A percentile compares a stretch with the other conserved stretches of the same genome.
Conservation (phyloP, 2,797 vertebrate genomes). For the Sarcophilus harrisii region DNA sequence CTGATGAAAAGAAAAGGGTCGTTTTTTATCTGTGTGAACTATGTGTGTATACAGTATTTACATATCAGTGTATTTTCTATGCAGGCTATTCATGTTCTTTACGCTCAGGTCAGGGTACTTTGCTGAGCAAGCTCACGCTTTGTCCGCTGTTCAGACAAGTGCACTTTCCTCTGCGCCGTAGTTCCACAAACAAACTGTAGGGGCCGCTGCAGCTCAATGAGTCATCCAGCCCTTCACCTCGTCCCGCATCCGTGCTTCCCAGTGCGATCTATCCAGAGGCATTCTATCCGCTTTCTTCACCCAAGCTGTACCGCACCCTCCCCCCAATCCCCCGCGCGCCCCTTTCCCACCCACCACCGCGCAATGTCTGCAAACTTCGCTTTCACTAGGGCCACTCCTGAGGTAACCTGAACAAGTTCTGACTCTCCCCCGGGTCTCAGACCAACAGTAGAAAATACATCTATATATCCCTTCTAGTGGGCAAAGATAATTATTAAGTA, state of each 20-base stretch:
- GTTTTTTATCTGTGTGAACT: neutral
- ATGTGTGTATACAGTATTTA: neutral
- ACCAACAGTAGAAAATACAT: neutral
- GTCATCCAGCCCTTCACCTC: neutral
- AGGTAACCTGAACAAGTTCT: neutral
- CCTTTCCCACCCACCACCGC: neutral
- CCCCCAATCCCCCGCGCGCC: neutral
- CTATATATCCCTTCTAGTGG: neutral
- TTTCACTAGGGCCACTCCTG: neutral
- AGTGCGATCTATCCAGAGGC: neutral
- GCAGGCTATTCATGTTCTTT: neutral
- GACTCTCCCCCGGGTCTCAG: neutral
- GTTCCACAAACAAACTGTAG: neutral
- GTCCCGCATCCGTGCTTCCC: neutral
- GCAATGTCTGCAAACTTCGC: neutral
- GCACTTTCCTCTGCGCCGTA: neutral
- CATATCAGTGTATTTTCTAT: neutral
- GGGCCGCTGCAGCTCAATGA: neutral
- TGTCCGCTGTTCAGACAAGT: neutral
- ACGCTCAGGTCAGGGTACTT: neutral
- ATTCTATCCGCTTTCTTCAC: neutral
- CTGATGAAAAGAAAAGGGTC: neutral
- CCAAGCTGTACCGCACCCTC: neutral
- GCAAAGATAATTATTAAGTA: neutral
- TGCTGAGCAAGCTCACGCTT: neutral